Percentiles rank a stretch among this genome's conserved stretches.
Conservation (phyloP, 2,888 invertebrate genomes). For the Molanna angustata region DNA sequence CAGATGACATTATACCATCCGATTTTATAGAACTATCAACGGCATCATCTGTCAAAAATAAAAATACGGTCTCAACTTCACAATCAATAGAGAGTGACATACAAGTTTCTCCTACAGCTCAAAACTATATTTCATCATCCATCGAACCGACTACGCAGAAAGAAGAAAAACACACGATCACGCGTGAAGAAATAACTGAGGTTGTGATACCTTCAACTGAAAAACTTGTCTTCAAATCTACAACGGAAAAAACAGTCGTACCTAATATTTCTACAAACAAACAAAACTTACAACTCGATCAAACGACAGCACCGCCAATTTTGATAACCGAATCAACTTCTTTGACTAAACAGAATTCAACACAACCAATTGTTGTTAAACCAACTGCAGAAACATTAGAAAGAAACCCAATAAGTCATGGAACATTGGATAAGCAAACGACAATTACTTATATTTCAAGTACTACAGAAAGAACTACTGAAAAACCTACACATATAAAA, state of each 20-base stretch:
- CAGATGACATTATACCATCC: background rate
- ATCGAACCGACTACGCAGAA: background rate
- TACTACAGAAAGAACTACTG: constrained; percentile 29
- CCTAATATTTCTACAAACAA: no score
- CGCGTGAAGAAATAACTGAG: constrained; percentile 34
- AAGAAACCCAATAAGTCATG: background rate
- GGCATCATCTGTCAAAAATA: background rate
- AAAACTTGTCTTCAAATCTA: no score
- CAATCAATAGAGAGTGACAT: no score
- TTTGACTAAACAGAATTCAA: no score
- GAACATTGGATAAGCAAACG: background rate
- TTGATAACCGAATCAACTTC: no score
- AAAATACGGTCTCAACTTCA: no score
- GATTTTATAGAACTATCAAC: background rate
- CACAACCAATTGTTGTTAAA: background rate
- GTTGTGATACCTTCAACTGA: constrained; percentile 34
- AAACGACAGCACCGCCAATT: no score
- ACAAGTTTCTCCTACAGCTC: no score
- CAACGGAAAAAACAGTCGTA: no score
- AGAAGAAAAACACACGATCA: constrained; percentile 29
- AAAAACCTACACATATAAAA: constrained; percentile 28
- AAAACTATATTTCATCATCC: no score
- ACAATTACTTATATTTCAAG: no score
- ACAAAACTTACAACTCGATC: no score
- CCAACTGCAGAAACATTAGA: background rate